Conservation (phyloP, 1,140 invertebrate species). For the Trachymyrmex cornetzi region DNA sequence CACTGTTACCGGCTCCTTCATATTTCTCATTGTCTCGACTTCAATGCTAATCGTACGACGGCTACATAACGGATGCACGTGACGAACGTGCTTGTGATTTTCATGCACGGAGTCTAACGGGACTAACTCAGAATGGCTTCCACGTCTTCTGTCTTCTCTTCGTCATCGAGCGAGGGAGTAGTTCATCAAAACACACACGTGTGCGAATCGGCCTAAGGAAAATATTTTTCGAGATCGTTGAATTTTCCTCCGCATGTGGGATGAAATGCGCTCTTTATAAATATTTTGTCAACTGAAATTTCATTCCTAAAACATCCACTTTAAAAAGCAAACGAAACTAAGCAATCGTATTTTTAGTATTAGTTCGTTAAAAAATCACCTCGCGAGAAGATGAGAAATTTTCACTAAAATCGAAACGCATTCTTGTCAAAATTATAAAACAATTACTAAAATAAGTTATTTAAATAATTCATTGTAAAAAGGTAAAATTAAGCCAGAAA, state of each 20-base stretch:
- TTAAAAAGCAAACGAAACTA: background rate
- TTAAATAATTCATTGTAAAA: background rate
- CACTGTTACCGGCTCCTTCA: background rate
- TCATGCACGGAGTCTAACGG: constrained; percentile 38
- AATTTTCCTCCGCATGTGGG: background rate
- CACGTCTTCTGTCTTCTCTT: constrained; percentile 22
- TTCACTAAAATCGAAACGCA: background rate
- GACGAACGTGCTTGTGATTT: constrained; percentile 28
- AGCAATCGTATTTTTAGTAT: background rate
- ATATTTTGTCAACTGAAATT: constrained; percentile 15
- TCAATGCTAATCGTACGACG: constrained; percentile 28
- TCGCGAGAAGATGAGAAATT: background rate
- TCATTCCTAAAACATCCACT: too few species aligned
- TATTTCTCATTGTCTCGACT: constrained; percentile 39
- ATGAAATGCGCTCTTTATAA: background rate
- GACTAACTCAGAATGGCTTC: constrained; percentile 43
- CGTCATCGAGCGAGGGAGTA: constrained; percentile 34
- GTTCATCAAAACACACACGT: background rate
- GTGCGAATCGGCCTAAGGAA: constrained; percentile 8
- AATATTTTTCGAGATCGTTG: constrained; percentile 39
- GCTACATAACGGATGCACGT: constrained; percentile 46
- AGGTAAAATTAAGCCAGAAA: background rate
- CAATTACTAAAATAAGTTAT: background rate
- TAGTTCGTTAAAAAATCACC: background rate
- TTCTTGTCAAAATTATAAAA: background rate